phyloP scores from a whole-genome alignment of 2,888 invertebrate species.

The Pristionchus fissidentatus region DNA sequence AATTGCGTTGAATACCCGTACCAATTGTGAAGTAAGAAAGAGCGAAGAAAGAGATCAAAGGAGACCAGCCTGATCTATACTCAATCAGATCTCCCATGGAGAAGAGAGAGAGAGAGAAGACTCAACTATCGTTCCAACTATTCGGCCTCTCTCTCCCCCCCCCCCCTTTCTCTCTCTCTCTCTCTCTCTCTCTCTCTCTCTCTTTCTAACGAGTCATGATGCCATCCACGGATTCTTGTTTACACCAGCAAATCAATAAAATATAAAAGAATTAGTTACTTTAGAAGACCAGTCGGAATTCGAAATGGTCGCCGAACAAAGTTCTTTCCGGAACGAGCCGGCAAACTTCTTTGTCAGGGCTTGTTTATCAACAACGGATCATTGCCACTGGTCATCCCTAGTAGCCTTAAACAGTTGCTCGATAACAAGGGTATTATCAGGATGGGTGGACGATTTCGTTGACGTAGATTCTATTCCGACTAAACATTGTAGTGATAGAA shows the following conservation, averaged over 20 bases:
- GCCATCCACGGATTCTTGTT: background rate
- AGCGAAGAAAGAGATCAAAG: background rate
- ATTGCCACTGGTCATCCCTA: too few species aligned
- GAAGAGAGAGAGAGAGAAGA: background rate
- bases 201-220: constrained; percentile 21
- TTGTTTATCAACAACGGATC: too few species aligned
- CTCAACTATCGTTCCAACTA: constrained; percentile 3
- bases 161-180: background rate
- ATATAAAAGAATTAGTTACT: background rate
- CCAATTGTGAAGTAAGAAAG: constrained; percentile 1
- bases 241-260: too few species aligned
- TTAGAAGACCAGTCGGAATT: background rate
- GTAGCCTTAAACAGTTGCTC: too few species aligned
- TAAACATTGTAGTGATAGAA: too few species aligned
- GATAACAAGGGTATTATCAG: too few species aligned
- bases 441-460: too few species aligned
- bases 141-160: constrained; percentile 16
- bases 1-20: constrained; percentile 31
- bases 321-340: background rate
- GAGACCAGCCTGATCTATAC: background rate
- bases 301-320: background rate
- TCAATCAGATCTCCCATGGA: background rate
- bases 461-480: too few species aligned
- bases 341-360: too few species aligned
- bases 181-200: background rate